Base-by-base conservation (phyloP, 2,113 vertebrate species). In the Neopipo cinnamomea region DNA sequence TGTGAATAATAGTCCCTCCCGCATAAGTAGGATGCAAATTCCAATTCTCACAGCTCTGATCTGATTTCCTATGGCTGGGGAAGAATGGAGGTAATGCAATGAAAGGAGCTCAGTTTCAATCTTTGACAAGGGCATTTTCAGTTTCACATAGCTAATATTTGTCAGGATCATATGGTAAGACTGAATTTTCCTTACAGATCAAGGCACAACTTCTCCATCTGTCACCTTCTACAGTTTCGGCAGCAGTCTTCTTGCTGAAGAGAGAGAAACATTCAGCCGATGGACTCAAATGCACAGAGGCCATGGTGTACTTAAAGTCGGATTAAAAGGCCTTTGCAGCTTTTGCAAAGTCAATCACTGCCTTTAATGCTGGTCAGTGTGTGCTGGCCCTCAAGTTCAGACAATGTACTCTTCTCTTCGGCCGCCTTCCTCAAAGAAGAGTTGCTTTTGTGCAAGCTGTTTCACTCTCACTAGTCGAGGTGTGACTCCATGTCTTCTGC, bases 401-500 rank as follows among this genome's bases (percentile, higher is more conserved):
- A 28, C 23, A n/a, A 68, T 16, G 8, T 17, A 63, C 42, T 86
- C 27, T 44, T 41, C 24, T 30, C 41, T 68, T 90, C 0, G 0
- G 9, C 14, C 0, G 0, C 31, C 5, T 67, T 66, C 35, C 42
- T 39, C 18, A 18, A 81, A 62, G 35, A 63, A 31, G 11, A 56
- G 11, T 35, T 78, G 61, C 44, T 76, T 59, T 50, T 39, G 12
- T 59, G 23, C 4, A 7, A 71, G 39, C 49, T 85, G 16, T 50
- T 91, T 67, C 3, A 10, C n/a, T 18, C 46, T 50, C 3, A 0
- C 24, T 41, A n/a, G n/a, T 12, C 0, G 2, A 80, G 46, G 11
- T 42, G 33, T 13, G 23, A 42, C 53, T 21, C n/a, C 0, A 0
- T 18, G 33, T 35, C 68, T 88, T 84, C 68, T 76, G 53, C 35